phyloP scores from a whole-genome alignment of 1,140 invertebrate genomes.

The Oreohelix idahoensis region DNA sequence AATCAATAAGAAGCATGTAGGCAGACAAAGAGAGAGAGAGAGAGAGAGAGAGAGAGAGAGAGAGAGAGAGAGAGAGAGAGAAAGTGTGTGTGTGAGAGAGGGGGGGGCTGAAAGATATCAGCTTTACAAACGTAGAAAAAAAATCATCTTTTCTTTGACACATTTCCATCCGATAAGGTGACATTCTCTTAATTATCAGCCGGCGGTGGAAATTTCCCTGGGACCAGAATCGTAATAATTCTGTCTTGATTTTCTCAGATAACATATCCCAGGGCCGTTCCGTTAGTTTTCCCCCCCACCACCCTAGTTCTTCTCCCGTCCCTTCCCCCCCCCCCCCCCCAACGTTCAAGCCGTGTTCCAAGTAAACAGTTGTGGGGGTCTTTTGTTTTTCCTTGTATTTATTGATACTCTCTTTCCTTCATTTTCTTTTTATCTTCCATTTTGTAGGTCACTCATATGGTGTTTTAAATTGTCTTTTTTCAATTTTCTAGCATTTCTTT shows the following conservation, averaged over 20 bases:
- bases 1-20: too few relatives aligned
- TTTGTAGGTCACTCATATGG: too few relatives aligned
- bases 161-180: background rate
- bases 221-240: background rate
- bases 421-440: too few relatives aligned
- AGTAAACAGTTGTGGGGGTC: too few relatives aligned
- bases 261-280: background rate
- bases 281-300: background rate
- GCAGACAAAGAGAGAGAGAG: background rate
- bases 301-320: background rate
- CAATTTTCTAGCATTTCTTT: too few relatives aligned
- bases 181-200: background rate
- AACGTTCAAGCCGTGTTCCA: too few relatives aligned
- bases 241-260: background rate
- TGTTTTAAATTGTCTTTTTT: too few relatives aligned
- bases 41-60: background rate
- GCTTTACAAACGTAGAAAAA: too few relatives aligned
- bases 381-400: too few relatives aligned
- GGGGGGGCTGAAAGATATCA: background rate
- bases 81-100: background rate
- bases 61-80: slow-evolving; percentile 5
- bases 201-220: background rate
- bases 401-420: too few relatives aligned
- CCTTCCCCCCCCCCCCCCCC: background rate
- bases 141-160: background rate